Evolutionary conservation across 2,797 vertebrate genomes (phyloP).

Genomic region (Mico argentatus): DNA sequence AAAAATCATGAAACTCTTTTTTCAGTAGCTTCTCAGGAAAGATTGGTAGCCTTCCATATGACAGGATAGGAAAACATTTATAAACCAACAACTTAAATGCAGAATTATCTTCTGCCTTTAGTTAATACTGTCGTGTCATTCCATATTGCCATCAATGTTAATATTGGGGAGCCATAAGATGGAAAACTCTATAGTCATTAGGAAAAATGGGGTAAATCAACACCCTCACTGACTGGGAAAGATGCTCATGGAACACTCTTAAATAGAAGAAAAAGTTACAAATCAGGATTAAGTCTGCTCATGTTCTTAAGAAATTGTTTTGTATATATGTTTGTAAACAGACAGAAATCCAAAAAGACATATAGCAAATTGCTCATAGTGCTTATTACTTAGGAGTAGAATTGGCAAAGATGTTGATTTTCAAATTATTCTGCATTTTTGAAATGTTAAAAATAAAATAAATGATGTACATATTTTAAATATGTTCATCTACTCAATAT

Average conservation of each 20-base stretch:
- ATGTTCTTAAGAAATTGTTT: neutral
- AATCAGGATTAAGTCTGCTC: neutral
- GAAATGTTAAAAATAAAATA: neutral
- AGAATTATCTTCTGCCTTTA: neutral
- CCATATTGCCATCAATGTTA: neutral
- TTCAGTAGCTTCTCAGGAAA: neutral
- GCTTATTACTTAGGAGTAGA: neutral
- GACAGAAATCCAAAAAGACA: neutral
- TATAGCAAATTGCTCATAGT: neutral
- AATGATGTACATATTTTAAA: neutral
- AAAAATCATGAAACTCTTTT: conserved; percentile 33
- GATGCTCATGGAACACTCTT: neutral
- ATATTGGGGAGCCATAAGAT: neutral
- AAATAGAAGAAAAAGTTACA: neutral
- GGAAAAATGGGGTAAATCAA: neutral
- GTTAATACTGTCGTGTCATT: neutral
- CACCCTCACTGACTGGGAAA: neutral
- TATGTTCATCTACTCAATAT: neutral
- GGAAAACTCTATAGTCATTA: neutral
- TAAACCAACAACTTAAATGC: neutral
- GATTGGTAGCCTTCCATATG: neutral
- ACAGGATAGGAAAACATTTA: neutral
- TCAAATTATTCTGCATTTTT: neutral
- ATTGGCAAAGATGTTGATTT: neutral
- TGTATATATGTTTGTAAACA: neutral